Percentiles rank a stretch among this genome's conserved stretches.
Conservation (phyloP, 2,888 invertebrate genomes). For the Eristalis tenax region DNA sequence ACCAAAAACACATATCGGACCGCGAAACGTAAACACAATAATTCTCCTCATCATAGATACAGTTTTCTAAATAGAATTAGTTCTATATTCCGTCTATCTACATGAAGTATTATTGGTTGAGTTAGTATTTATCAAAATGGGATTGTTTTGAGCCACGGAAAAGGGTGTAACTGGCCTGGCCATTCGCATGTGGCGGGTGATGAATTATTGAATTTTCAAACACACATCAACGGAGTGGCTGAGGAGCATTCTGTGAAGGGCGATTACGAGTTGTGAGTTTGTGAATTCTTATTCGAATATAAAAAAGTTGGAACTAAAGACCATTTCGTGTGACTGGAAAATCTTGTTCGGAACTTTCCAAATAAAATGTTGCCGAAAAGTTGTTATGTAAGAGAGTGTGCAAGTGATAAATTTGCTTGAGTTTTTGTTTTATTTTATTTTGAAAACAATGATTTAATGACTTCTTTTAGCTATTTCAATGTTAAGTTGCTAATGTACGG, state of each 20-base stretch:
- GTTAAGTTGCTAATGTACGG: neutral
- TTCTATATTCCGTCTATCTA: neutral
- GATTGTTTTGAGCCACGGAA: conserved; percentile 29
- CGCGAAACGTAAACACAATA: conserved; percentile 57
- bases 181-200: conserved; percentile 25
- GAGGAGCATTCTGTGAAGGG: neutral
- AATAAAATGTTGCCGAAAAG: conserved; percentile 37
- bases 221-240: neutral
- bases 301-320: neutral
- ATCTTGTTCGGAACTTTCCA: neutral
- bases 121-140: conserved; percentile 17
- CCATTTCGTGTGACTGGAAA: conserved; percentile 9
- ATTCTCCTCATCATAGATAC: conserved; percentile 28
- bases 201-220: conserved; percentile 66
- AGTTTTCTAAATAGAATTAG: conserved; percentile 30
- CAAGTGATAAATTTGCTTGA: conserved; percentile 21
- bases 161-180: conserved; percentile 27
- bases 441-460: conserved; percentile 3
- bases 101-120: neutral
- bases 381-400: conserved; percentile 62
- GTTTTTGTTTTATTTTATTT: conserved; percentile 28
- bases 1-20: conserved; percentile 53
- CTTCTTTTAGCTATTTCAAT: neutral
- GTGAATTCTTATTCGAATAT: neutral
- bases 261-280: neutral